Evolutionary conservation across 2,797 vertebrate genomes (phyloP).

Genomic region (Rhinella marina): DNA sequence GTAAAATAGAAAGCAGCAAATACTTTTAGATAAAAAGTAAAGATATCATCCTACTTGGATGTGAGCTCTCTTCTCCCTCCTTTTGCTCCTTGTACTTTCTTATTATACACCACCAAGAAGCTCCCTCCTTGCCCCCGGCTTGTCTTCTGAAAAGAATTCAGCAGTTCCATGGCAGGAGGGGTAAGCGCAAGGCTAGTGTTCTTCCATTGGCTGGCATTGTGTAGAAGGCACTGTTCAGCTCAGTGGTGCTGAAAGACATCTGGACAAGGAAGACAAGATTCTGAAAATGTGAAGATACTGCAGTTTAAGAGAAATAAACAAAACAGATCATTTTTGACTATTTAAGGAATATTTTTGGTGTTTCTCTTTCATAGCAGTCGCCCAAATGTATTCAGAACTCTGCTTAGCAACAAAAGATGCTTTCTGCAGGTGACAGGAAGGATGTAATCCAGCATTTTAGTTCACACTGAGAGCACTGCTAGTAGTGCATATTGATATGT

Average conservation of each 20-base stretch:
- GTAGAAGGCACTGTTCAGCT: slow-evolving; percentile 54
- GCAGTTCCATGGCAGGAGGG: slow-evolving; percentile 23
- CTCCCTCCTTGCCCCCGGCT: slow-evolving; percentile 44
- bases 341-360: background rate
- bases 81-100: slow-evolving; percentile 2
- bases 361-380: background rate
- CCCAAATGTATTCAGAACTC: background rate
- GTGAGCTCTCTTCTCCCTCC: background rate
- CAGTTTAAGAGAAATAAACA: slow-evolving; percentile 27
- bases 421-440: background rate
- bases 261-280: slow-evolving; percentile 23
- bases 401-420: background rate
- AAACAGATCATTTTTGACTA: background rate
- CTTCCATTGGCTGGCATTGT: slow-evolving; percentile 36
- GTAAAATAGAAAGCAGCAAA: background rate
- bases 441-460: background rate
- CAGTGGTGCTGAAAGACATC: slow-evolving; percentile 62
- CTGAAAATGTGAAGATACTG: background rate
- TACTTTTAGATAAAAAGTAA: background rate
- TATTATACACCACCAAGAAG: slow-evolving; percentile 32
- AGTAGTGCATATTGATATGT: background rate
- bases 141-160: slow-evolving; percentile 40
- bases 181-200: background rate
- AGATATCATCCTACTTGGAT: slow-evolving; percentile 2
- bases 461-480: background rate